Evolutionary conservation across 2,797 vertebrate species (phyloP).

Genomic region (Melanotaenia nigrans): DNA sequence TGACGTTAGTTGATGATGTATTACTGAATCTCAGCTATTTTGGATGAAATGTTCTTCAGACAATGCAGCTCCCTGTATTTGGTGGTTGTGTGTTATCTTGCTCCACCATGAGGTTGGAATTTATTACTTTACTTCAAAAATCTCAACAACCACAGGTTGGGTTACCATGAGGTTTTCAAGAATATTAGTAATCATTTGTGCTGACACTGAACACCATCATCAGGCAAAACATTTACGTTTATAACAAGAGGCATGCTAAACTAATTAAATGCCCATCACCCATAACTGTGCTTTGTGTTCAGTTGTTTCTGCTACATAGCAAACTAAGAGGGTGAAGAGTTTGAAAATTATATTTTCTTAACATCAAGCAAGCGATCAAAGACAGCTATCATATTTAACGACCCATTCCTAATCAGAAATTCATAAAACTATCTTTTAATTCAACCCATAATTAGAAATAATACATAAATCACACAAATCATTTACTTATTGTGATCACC

Average conservation of each 20-base stretch:
- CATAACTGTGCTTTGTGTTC: background rate
- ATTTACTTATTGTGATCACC: background rate
- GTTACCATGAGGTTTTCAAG: background rate
- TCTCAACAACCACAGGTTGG: background rate
- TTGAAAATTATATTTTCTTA: background rate
- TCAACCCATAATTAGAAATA: background rate
- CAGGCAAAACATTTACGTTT: background rate
- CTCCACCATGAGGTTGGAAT: conserved; percentile 8
- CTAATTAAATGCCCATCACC: background rate
- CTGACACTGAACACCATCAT: background rate
- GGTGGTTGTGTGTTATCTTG: background rate
- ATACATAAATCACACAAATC: background rate
- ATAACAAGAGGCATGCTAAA: background rate
- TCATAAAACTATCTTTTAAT: background rate
- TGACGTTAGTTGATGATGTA: background rate
- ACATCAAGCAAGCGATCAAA: background rate
- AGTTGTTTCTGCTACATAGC: background rate
- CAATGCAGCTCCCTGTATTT: background rate
- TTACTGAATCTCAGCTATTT: background rate
- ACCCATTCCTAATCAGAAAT: background rate
- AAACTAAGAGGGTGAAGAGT: background rate
- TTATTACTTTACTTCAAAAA: conserved; percentile 11
- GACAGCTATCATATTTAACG: background rate
- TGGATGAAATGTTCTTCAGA: background rate
- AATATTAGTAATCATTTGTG: background rate